Evolutionary conservation across 2,797 vertebrate genomes (phyloP).

Genomic region (Hoplostethus mediterraneus): DNA sequence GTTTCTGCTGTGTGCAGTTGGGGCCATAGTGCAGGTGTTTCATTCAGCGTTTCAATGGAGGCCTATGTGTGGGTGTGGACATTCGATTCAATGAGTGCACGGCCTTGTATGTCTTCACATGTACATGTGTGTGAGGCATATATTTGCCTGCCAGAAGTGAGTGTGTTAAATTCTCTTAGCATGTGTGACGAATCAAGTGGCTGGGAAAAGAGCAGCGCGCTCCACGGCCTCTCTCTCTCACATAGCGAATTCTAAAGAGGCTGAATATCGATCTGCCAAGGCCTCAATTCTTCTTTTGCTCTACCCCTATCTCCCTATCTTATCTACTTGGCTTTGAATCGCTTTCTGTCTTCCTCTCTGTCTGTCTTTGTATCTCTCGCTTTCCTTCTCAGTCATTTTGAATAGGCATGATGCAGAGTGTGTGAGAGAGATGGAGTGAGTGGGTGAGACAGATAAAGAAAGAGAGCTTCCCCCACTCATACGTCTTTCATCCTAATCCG

Average conservation of each 20-base stretch:
- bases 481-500: slow-evolving; percentile 81
- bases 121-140: slow-evolving; percentile 67
- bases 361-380: slow-evolving; percentile 42
- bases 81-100: slow-evolving; percentile 62
- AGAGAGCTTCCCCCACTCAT: slow-evolving; percentile 76
- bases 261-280: slow-evolving; percentile 70
- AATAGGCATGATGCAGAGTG: slow-evolving; percentile 60
- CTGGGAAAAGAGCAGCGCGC: slow-evolving; percentile 80
- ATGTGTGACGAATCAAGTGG: slow-evolving; percentile 83
- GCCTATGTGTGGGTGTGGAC: slow-evolving; percentile 39
- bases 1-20: slow-evolving; percentile 13
- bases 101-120: slow-evolving; percentile 62
- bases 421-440: slow-evolving; percentile 58
- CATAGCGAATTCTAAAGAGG: slow-evolving; percentile 70
- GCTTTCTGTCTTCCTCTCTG: slow-evolving; percentile 19
- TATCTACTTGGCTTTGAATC: slow-evolving; percentile 45
- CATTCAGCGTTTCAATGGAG: slow-evolving; percentile 63
- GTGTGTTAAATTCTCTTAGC: slow-evolving; percentile 85
- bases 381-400: slow-evolving; percentile 47
- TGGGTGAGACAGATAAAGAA: slow-evolving; percentile 68
- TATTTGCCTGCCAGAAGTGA: slow-evolving; percentile 64
- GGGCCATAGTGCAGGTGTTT: slow-evolving; percentile 58
- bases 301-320: slow-evolving; percentile 43
- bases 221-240: slow-evolving; percentile 71
- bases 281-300: slow-evolving; percentile 50